Conservation (phyloP, 2,113 vertebrate species). For the Podarcis cretensis region DNA sequence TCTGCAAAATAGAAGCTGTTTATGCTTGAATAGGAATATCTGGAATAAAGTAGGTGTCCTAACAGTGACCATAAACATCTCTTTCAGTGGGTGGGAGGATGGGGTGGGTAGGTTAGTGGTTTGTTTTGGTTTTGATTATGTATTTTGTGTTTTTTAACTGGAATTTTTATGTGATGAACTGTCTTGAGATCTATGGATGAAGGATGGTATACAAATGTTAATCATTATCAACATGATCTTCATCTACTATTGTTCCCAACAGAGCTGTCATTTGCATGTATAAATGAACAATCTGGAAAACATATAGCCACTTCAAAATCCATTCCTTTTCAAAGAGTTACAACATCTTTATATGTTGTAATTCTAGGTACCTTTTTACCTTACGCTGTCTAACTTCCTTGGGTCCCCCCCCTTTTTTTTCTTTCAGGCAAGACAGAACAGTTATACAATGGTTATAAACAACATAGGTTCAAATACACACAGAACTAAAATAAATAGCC, state of each 20-base stretch:
- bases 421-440: not conserved
- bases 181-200: no score
- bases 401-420: not conserved
- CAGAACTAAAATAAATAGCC: not conserved
- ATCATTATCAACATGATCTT: no score
- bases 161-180: no score
- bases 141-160: no score
- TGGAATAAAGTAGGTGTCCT: not conserved
- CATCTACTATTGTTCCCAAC: not conserved
- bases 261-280: not conserved
- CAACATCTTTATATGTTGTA: not conserved
- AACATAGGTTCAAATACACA: not conserved
- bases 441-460: not conserved
- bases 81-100: no score
- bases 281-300: not conserved
- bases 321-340: not conserved
- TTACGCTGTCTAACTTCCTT: not conserved
- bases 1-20: not conserved
- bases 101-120: no score
- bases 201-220: no score
- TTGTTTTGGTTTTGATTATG: no score
- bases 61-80: not conserved
- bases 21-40: not conserved
- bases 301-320: not conserved
- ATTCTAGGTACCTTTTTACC: not conserved